Evolutionary conservation across 1,140 invertebrate species (phyloP).

Genomic region (Lysiphlebus fabarum): DNA sequence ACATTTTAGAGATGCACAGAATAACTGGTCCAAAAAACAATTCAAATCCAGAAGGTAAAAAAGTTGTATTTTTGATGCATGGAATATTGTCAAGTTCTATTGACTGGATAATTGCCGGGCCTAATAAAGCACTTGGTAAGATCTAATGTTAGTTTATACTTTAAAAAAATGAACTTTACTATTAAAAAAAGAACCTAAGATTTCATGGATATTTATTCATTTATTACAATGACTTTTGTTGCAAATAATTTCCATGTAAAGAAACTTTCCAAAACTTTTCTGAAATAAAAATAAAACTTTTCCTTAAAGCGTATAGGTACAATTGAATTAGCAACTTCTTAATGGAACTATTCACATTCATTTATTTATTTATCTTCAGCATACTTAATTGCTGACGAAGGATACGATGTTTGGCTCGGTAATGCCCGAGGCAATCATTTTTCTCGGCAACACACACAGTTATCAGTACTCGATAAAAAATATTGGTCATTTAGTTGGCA

Average conservation of each 20-base stretch:
- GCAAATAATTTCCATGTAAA: too few species aligned
- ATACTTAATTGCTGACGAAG: conserved; percentile 66
- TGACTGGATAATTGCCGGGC: conserved; percentile 67
- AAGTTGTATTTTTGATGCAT: conserved; percentile 68
- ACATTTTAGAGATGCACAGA: conserved; percentile 32
- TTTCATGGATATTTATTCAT: too few species aligned
- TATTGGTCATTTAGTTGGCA: conserved; percentile 77
- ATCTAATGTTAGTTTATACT: too few species aligned
- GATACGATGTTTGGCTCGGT: conserved; percentile 77
- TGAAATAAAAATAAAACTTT: too few species aligned
- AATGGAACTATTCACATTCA: too few species aligned
- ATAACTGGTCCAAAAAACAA: conserved; percentile 31
- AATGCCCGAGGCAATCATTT: conserved; percentile 68
- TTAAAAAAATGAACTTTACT: too few species aligned
- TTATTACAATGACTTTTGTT: too few species aligned
- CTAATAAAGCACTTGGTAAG: conserved; percentile 62
- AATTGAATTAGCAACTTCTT: background rate
- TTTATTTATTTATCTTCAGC: conserved; percentile 43
- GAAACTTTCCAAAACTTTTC: too few species aligned
- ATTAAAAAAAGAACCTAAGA: too few species aligned
- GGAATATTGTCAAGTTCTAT: conserved; percentile 70
- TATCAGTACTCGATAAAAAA: conserved; percentile 47
- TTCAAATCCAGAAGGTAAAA: conserved; percentile 37
- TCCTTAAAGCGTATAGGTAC: too few species aligned
- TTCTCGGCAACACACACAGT: conserved; percentile 51